Conservation (phyloP, 2,113 vertebrate species). For the Nycticryphes semicollaris region DNA sequence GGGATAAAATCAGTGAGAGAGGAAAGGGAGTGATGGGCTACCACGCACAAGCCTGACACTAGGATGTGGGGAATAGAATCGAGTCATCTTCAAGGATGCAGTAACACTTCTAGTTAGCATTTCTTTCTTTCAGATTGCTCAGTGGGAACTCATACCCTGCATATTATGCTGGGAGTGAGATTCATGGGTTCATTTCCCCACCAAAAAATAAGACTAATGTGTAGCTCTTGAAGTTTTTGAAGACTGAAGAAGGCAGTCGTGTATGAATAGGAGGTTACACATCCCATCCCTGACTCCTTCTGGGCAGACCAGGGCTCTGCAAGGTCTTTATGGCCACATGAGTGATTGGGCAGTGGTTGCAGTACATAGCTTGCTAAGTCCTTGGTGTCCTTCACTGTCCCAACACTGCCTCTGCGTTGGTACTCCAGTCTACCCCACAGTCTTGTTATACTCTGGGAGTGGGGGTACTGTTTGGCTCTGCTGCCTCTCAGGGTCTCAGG, state of each 20-base stretch:
- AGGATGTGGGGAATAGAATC: background rate
- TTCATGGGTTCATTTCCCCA: background rate
- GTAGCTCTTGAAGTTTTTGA: background rate
- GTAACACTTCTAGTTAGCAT: background rate
- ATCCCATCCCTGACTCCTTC: background rate
- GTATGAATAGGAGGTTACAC: background rate
- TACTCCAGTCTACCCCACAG: rapidly evolving
- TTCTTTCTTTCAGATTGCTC: too few species aligned
- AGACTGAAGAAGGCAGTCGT: background rate
- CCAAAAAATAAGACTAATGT: background rate
- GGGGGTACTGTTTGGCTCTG: background rate
- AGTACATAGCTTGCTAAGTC: background rate
- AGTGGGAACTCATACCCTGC: background rate
- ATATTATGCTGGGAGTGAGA: background rate
- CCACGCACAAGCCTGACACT: background rate
- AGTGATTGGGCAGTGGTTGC: background rate
- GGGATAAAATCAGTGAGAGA: background rate
- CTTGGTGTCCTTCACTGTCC: background rate
- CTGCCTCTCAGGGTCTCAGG: background rate
- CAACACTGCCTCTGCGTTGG: rapidly evolving
- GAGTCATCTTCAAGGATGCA: background rate
- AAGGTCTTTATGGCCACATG: background rate
- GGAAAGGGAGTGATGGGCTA: background rate
- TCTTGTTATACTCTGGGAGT: rapidly evolving
- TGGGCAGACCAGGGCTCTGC: background rate